Evolutionary conservation across 2,113 vertebrate genomes (phyloP), one percentile per base, ranked within the genome.

Genomic region (Poicephalus meyeri): DNA sequence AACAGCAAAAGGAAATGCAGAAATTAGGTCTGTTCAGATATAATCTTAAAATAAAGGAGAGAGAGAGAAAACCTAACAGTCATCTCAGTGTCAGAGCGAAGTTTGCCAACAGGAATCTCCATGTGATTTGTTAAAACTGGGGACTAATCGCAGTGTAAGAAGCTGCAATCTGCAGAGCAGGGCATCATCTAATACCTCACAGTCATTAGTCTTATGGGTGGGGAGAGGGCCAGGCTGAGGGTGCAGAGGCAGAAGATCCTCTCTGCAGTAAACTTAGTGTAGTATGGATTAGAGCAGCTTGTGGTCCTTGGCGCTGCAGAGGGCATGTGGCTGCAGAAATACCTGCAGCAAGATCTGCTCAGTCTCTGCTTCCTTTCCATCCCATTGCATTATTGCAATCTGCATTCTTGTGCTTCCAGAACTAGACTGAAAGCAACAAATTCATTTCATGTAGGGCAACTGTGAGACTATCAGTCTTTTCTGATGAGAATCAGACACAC

Each of bases 281-380:
- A 26, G 0, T 0, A 23, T 63, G 80, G 13, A 11, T 28, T 49
- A 19, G 42, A 55, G 81, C 29, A 29, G 52, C 52, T 53, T 1
- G 2, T 28, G 28, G n/a, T 16, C 8, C n/a, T 37, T 2, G 3
- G 37, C 0, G 9, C 76, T n/a, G 64, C 0, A 0, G 19, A 28
- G n/a, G 53, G 56, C 8, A 37, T 0, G 0, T 33, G 77, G 63
- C 71, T 80, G 56, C 86, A 79, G 70, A 29, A 93, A 44, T 21
- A n/a, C 28, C 56, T 42, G 4, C 16, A 52, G 60, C 0, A 3
- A 78, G 79, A 42, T 8, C 39, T 50, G 29, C 66, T 24, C 56
- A 5, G 24, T 6, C 10, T 52, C 46, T 5, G 41, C 61, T 78
- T 52, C 60, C 50, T 69, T 50, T 63, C 41, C 31, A 8, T 46